Evolutionary conservation across 2,113 vertebrate species (phyloP), one percentile per base, ranked within the genome.

Genomic region (Lates calcarifer): DNA sequence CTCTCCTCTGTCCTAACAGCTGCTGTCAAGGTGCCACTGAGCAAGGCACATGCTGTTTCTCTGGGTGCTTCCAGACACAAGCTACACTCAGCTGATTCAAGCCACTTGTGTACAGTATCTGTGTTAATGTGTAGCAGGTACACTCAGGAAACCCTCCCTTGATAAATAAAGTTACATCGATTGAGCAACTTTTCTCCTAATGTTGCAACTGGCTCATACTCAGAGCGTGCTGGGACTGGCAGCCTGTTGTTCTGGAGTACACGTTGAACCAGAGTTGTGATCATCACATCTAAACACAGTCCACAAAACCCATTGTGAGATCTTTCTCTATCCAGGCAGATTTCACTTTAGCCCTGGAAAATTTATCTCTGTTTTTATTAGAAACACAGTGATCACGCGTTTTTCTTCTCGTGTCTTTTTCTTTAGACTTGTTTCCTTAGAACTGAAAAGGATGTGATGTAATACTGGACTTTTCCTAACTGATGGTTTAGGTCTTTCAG

Each of bases 171-270:
- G 61, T 73, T 24, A 51, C 77, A 88, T 82, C 1, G 74, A 90
- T 94, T 93, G 90, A 90, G 92, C 90, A 94, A 95, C 81, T 41
- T 20, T 20, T 72, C 58, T 91, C 49, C 61, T 61, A 57, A 43
- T 92, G 91, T 94, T 89, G 93, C 89, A 95, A 94, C 79, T 24
- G 26, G 83, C 65, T 90, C 79, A 81, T 79, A 79, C 63, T 79
- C 60, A 4, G 69, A 90, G 82, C 94, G 70, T 90, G 93, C 91
- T 81, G 80, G 67, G 91, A 92, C 94, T 92, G 87, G 93, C 77
- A 92, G 77, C 51, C 60, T 35, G 17, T 74, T 80, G 43, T 82
- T 88, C 63, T 77, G 69, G 74, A 76, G 77, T 74, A 83, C 35
- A 31, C 37, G 37, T 61, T 29, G 22, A 80, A 88, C 81, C 37